Evolutionary conservation across 2,888 invertebrate species (phyloP).

Genomic region (Acrobasis consociella): DNA sequence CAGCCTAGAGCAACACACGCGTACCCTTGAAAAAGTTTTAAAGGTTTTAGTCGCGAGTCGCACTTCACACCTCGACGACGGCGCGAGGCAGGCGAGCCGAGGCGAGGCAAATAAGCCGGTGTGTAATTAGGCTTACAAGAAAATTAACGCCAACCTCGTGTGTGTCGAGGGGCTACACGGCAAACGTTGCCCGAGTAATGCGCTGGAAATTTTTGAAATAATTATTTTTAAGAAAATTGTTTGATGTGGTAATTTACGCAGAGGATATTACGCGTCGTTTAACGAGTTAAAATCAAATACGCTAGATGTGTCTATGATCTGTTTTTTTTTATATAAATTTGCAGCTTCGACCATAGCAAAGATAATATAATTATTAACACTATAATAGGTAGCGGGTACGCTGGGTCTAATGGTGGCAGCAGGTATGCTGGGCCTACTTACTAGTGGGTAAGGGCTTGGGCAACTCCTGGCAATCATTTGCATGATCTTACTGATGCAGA

Average conservation of each 20-base stretch:
- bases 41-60: conserved; percentile 47
- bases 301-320: too few species aligned
- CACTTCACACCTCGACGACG: conserved; percentile 55
- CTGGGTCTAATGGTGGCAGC: too few species aligned
- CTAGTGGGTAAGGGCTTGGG: too few species aligned
- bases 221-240: conserved; percentile 6
- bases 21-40: conserved; percentile 60
- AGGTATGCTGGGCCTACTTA: too few species aligned
- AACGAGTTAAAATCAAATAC: too few species aligned
- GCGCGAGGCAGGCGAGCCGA: conserved; percentile 26
- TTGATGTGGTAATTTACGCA: not conserved
- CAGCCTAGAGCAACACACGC: conserved; percentile 32
- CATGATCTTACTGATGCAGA: too few species aligned
- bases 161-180: conserved; percentile 10
- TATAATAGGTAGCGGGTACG: too few species aligned
- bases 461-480: too few species aligned
- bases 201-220: conserved; percentile 3
- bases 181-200: conserved; percentile 7
- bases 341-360: too few species aligned
- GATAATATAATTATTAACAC: too few species aligned
- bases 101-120: conserved; percentile 55
- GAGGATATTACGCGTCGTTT: not conserved
- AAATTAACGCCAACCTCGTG: conserved; percentile 53
- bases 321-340: too few species aligned
- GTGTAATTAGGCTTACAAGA: conserved; percentile 76